Conservation (phyloP, 2,113 vertebrate genomes). For the Cryptotis parvus region DNA sequence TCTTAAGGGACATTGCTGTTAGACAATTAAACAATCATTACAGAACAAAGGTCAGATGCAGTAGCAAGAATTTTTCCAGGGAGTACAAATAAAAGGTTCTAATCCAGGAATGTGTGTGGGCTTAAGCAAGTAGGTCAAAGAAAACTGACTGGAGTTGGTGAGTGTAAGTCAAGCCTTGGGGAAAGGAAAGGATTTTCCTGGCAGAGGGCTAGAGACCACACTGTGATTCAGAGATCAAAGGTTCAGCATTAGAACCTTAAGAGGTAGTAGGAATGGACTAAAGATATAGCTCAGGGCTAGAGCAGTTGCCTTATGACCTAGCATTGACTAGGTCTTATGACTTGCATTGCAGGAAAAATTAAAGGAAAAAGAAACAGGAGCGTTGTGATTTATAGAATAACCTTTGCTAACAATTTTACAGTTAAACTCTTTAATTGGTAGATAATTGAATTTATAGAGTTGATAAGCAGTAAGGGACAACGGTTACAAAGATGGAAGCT, state of each 20-base stretch:
- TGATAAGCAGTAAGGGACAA: neutral
- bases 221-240: neutral
- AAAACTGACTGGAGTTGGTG: neutral
- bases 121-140: neutral
- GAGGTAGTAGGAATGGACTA: neutral
- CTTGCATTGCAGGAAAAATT: no score
- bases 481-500: neutral
- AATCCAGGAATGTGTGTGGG: neutral
- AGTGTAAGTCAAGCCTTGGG: neutral
- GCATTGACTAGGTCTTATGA: no score
- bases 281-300: no score
- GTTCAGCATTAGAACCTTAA: neutral
- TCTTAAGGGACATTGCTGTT: neutral
- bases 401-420: no score
- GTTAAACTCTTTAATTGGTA: neutral
- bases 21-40: neutral
- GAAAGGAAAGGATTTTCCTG: neutral
- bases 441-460: neutral
- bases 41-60: neutral
- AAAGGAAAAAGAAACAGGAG: no score
- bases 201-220: neutral
- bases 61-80: neutral
- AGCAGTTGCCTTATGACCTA: no score
- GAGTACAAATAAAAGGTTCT: neutral
- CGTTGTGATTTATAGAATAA: neutral